These are phyloP conservation scores for Mus spretus DNA, from an alignment of 2,797 vertebrate species.

Conservation along the genomic window DNA sequence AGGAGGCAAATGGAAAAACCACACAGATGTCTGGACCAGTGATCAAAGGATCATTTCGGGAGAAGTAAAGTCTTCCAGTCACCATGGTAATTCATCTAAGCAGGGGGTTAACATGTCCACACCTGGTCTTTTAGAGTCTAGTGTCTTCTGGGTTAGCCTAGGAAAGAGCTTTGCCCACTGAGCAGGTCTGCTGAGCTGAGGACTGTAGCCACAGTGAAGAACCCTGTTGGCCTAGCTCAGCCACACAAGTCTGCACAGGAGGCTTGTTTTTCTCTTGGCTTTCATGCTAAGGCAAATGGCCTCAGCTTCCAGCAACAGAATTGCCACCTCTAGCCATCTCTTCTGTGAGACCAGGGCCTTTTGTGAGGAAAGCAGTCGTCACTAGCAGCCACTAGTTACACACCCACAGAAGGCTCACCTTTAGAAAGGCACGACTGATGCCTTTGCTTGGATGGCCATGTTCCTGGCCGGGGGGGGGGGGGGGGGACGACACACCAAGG, in stretches of 20 bases:
- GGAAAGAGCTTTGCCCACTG: not conserved
- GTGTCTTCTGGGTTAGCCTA: not conserved
- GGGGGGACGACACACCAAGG: too few relatives aligned
- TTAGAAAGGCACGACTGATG: not conserved
- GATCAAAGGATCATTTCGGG: not conserved
- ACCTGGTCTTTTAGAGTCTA: slow-evolving; percentile 17
- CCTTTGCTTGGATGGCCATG: not conserved
- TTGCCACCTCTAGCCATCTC: not conserved
- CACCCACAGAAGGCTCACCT: not conserved
- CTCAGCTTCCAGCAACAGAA: not conserved
- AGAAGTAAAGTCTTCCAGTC: not conserved
- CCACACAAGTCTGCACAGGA: not conserved
- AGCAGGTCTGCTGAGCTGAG: not conserved
- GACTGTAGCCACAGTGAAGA: not conserved
- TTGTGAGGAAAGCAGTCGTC: not conserved
- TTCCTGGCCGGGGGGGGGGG: not conserved
- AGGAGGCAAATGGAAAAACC: not conserved
- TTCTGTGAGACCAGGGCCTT: not conserved
- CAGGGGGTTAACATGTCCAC: not conserved
- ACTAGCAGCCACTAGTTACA: too few relatives aligned
- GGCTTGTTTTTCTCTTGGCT: not conserved
- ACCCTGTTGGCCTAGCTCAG: not conserved
- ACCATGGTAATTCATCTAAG: slow-evolving; percentile 6
- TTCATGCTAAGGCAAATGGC: slow-evolving; percentile 52
- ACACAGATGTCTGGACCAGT: not conserved